These are phyloP conservation scores for Phyllotreta striolata DNA, from an alignment of 2,888 invertebrate species.

Conservation along the genomic window DNA sequence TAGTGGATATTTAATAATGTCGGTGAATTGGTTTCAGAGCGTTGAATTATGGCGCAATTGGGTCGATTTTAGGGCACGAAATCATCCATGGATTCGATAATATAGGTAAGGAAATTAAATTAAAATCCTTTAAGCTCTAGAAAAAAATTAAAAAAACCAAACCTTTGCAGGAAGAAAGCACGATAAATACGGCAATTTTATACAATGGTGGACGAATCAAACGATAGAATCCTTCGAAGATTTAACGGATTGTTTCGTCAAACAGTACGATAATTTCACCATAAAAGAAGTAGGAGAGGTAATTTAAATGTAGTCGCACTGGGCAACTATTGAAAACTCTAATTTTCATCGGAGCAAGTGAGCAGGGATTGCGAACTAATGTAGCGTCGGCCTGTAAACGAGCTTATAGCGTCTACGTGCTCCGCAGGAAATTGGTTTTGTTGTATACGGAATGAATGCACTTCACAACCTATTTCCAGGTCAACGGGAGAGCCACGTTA, in stretches of 20 bases:
- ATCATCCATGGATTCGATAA: conserved; percentile 69
- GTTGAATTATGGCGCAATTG: conserved; percentile 83
- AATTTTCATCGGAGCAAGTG: too few relatives aligned
- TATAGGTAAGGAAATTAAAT: conserved; percentile 54
- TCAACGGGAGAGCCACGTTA: conserved; percentile 77
- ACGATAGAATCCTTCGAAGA: conserved; percentile 80
- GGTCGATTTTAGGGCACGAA: conserved; percentile 80
- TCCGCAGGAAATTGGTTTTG: neutral
- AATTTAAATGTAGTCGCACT: conserved; percentile 50
- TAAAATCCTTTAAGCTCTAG: neutral
- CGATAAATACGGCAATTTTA: conserved; percentile 83
- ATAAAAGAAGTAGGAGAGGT: conserved; percentile 72
- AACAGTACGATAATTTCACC: conserved; percentile 79
- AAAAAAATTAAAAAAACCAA: conserved; percentile 7
- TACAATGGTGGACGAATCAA: conserved; percentile 89
- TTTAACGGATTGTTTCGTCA: conserved; percentile 82
- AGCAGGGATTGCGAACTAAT: too few relatives aligned
- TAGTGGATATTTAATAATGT: neutral
- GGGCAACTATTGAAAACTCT: too few relatives aligned
- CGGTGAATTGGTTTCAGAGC: conserved; percentile 65
- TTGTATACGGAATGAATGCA: conserved; percentile 2
- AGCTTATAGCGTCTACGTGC: too few relatives aligned
- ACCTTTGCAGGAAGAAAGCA: conserved; percentile 79
- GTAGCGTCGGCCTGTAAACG: too few relatives aligned
- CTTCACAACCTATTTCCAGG: conserved; percentile 59